Conservation (phyloP, 2,113 vertebrate genomes). For the Anolis carolinensis region DNA sequence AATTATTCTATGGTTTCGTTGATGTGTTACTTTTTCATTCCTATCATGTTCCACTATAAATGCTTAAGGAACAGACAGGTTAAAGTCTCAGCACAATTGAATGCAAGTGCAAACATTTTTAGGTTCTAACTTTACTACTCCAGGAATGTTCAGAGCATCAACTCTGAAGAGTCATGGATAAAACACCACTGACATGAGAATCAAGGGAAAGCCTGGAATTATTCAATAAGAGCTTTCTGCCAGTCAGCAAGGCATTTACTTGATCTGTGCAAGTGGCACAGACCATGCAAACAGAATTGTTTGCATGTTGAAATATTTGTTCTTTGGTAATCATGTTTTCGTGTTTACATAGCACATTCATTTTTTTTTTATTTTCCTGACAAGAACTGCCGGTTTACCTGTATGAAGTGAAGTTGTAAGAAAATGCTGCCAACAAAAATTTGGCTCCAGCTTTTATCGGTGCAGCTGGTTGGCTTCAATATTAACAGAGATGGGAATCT, state of each 20-base stretch:
- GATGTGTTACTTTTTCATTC: background rate
- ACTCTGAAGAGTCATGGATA: constrained; percentile 4
- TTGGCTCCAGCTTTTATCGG: no score
- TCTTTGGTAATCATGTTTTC: background rate
- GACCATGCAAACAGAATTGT: background rate
- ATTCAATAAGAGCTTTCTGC: constrained; percentile 1
- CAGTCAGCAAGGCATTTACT: background rate
- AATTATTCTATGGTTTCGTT: background rate
- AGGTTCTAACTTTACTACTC: background rate
- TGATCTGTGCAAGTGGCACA: background rate
- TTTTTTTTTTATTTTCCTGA: background rate
- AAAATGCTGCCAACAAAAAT: background rate
- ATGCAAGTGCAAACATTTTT: constrained; percentile 3
- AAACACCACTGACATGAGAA: background rate
- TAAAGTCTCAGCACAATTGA: constrained; percentile 16
- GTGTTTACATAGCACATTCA: background rate
- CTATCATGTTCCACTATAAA: background rate
- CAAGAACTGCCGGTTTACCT: background rate
- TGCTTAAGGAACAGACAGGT: background rate
- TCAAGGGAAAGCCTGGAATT: background rate
- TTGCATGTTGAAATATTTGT: background rate
- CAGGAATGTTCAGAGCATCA: background rate
- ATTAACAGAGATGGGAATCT: no score
- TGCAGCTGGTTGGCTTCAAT: no score
- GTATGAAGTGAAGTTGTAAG: background rate